Conservation (phyloP, 2,888 invertebrate genomes). For the Apodemia hepburni region DNA sequence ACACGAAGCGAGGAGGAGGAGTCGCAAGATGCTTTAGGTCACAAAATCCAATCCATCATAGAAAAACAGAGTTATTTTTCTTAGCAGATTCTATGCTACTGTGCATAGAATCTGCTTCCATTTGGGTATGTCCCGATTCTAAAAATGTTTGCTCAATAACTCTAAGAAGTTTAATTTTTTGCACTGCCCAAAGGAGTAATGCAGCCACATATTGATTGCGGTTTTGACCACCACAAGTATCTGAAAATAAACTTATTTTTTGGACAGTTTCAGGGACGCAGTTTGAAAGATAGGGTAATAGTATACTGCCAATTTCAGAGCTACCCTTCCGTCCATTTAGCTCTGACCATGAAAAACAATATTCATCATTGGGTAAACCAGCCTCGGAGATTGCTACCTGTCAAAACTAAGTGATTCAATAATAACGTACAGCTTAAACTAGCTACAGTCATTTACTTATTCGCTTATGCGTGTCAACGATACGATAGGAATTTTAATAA, state of each 20-base stretch:
- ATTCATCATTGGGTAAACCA: background rate
- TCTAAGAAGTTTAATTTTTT: slow-evolving; percentile 16
- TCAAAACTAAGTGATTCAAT: no score
- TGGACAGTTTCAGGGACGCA: background rate
- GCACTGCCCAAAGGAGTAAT: slow-evolving; percentile 9
- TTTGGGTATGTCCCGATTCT: slow-evolving; percentile 16
- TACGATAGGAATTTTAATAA: slow-evolving; percentile 14
- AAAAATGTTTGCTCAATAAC: slow-evolving; percentile 19
- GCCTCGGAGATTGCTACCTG: background rate
- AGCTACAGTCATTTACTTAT: background rate
- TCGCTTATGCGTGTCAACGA: background rate
- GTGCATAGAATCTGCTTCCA: slow-evolving; percentile 12
- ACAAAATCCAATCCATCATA: slow-evolving; percentile 14
- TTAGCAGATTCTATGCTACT: slow-evolving; percentile 6
- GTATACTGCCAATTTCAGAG: slow-evolving; percentile 3
- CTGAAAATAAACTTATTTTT: slow-evolving; percentile 10
- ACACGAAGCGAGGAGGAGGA: no score
- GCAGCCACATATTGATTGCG: slow-evolving; percentile 7
- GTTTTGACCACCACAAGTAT: background rate
- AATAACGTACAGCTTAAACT: no score
- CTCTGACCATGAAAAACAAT: slow-evolving; percentile 9
- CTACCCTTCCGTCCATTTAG: slow-evolving; percentile 1
- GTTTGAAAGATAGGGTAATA: background rate
- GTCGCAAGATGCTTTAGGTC: slow-evolving; percentile 4
- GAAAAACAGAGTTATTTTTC: slow-evolving; percentile 1